Base-by-base conservation (phyloP, 1,140 invertebrate genomes). In the Agrypnia vestita region DNA sequence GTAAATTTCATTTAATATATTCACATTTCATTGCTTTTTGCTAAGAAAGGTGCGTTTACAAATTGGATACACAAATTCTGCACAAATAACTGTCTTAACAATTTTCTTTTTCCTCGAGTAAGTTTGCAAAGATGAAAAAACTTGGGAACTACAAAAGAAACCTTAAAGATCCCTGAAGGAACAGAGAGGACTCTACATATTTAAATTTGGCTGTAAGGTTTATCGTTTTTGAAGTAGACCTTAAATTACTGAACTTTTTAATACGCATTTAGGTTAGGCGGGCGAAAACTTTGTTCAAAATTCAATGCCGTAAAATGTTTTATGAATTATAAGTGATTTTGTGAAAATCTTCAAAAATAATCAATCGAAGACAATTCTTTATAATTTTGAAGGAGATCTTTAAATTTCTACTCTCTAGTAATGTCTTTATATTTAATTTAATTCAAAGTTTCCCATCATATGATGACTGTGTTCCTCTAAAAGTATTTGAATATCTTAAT, bases 71-170 rank as follows among this genome's bases (percentile, higher is more conserved):
- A 64, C 61, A 64, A 64, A 64, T 64, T 64, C 8, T 21, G 61
- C 61, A 35, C 19, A 64, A 64, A 64, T 64, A 64, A 64, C 61
- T 64, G 61, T 64, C 61, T 64, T 64, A 64, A 64, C 61, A 64
- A 64, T 64, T 64, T 43, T 25, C 61, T 25, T 64, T 59, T 59
- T 11, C 10, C 55, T 59, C 25, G 61, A 11, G 10, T 43, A 3
- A 64, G 13, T 64, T 64, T n/a, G 21, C n/a, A 59, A 21, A 43
- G 21, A 43, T 44, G 61, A 43, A n/a, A 64, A 64, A 64, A 64
- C 61, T 64, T 44, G 61, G 25, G 35, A 43, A 43, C n/a, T 12
- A 64, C 61, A 64, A 64, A 35, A n/a, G 61, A 64, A 64, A 64
- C 4, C n/a, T 64, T 64, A 64, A 25, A 64, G 6, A 35, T 64